Conservation (phyloP, 2,888 invertebrate species). For the Dryococelus australis region DNA sequence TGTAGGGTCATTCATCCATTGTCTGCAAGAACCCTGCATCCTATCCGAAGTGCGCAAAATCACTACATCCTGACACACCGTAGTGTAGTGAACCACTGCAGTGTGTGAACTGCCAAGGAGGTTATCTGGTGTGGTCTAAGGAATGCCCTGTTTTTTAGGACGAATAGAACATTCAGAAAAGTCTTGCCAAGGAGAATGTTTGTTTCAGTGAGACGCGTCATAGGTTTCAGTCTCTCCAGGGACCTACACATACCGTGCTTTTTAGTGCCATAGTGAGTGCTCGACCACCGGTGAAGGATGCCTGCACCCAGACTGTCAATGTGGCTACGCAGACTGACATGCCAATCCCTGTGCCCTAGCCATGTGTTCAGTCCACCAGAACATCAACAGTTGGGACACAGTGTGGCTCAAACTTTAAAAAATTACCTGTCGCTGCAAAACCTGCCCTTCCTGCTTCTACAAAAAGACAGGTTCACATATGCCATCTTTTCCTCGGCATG, state of each 20-base stretch:
- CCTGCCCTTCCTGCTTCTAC: no score
- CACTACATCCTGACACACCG: not conserved
- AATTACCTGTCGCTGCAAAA: not conserved
- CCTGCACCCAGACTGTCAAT: not conserved
- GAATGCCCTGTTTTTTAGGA: not conserved
- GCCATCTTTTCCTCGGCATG: not conserved
- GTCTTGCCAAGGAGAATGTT: not conserved
- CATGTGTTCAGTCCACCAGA: not conserved
- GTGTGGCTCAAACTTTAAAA: not conserved
- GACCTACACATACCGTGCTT: no score
- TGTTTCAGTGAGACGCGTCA: not conserved
- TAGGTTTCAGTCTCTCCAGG: no score
- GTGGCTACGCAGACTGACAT: not conserved
- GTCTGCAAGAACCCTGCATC: not conserved
- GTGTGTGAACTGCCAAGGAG: not conserved
- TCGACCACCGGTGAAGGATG: not conserved
- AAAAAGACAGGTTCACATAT: not conserved
- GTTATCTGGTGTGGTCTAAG: not conserved
- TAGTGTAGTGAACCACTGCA: not conserved
- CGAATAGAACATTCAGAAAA: not conserved
- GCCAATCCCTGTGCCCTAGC: not conserved
- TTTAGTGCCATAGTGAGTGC: no score
- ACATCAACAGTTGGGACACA: not conserved
- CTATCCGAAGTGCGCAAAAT: not conserved
- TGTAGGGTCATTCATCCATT: not conserved